Conservation (phyloP, 37 sponge, comb jelly and placozoan species). For the Mnemiopsis leidyi region DNA sequence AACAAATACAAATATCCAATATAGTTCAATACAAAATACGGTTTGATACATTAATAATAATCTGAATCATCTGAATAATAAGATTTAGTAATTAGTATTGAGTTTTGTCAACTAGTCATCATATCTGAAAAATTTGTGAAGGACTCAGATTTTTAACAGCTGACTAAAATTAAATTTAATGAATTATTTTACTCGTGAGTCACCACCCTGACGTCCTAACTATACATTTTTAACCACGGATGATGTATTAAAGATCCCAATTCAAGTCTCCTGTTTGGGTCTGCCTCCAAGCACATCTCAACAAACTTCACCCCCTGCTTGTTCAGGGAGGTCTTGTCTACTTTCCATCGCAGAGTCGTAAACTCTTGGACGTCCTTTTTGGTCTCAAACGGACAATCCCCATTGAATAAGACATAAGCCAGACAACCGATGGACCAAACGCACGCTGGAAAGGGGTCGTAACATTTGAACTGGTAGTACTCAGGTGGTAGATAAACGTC, state of each 20-base stretch:
- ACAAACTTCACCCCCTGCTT: background rate
- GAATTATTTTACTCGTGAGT: too few species aligned
- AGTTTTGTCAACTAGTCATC: too few species aligned
- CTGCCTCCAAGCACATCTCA: slow-evolving; percentile 21
- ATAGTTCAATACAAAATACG: too few species aligned
- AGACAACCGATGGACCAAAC: slow-evolving; percentile 57
- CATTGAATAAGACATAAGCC: slow-evolving; percentile 4
- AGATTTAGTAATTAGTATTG: too few species aligned
- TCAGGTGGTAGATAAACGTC: slow-evolving; percentile 53
- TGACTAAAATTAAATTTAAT: too few species aligned
- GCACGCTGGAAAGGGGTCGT: slow-evolving; percentile 33
- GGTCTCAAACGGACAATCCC: background rate
- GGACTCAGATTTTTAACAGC: too few species aligned
- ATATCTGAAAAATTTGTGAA: too few species aligned
- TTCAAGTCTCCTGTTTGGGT: slow-evolving; percentile 12
- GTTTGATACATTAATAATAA: too few species aligned
- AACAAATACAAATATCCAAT: too few species aligned
- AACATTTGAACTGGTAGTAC: slow-evolving; percentile 16
- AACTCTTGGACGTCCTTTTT: background rate
- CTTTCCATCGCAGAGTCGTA: background rate
- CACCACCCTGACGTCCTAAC: too few species aligned
- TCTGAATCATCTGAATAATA: too few species aligned
- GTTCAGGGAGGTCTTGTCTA: background rate
- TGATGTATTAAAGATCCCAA: slow-evolving; percentile 8
- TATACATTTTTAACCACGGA: slow-evolving; percentile 28